phyloP scores from a whole-genome alignment of 1,140 invertebrate genomes.

The Akabosia matsudoensis region DNA sequence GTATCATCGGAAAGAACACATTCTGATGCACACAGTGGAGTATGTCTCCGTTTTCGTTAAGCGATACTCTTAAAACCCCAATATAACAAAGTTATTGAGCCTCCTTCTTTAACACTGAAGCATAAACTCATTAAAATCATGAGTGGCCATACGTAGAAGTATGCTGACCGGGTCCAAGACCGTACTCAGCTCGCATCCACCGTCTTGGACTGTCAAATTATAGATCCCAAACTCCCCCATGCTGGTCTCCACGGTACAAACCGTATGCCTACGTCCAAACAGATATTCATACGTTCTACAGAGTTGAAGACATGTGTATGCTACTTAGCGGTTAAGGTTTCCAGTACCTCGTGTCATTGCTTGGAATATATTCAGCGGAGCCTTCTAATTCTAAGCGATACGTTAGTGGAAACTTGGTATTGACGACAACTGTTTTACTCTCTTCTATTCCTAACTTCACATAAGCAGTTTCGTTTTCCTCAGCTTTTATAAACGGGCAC shows the following conservation, averaged over 20 bases:
- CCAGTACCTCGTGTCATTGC: slow-evolving; percentile 5
- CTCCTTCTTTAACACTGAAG: too few relatives aligned
- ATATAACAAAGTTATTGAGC: too few relatives aligned
- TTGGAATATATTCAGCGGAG: background rate
- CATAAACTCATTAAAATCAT: background rate
- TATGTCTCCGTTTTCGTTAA: too few relatives aligned
- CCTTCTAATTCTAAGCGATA: slow-evolving; percentile 36
- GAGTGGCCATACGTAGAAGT: slow-evolving; percentile 39
- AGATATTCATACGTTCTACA: background rate
- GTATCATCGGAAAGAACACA: too few relatives aligned
- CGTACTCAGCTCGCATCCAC: slow-evolving; percentile 24
- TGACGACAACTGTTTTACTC: slow-evolving; percentile 8
- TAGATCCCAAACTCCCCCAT: slow-evolving; percentile 45
- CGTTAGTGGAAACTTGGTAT: slow-evolving; percentile 37
- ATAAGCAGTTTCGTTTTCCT: background rate
- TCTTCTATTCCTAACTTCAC: background rate
- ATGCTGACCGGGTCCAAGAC: slow-evolving; percentile 41
- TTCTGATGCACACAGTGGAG: too few relatives aligned
- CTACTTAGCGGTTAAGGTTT: background rate
- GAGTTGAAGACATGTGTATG: background rate
- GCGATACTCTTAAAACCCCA: too few relatives aligned
- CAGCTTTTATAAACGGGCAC: slow-evolving; percentile 5
- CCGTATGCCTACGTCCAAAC: background rate
- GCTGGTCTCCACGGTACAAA: slow-evolving; percentile 35
- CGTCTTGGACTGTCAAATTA: background rate